Base-by-base conservation (phyloP, 2,113 vertebrate species). In the Turdus rufiventris region DNA sequence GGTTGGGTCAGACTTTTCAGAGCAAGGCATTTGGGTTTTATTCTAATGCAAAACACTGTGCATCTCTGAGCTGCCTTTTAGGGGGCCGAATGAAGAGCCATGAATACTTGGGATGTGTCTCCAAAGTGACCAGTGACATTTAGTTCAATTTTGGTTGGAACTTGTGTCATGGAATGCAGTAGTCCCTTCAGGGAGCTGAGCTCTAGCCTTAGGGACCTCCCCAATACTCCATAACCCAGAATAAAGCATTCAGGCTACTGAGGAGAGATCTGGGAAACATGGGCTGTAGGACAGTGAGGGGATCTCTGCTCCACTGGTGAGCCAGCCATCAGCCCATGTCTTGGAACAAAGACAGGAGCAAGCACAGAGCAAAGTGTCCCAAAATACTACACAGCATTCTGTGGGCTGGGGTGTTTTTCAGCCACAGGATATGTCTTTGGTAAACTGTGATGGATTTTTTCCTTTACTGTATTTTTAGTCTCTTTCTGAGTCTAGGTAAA, bases 331-430 rank as follows among this genome's bases (percentile, higher is more conserved):
- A 79, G 43, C 48, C 81, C 33, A 5, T 47, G 42, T 20, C 66
- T 38, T 7, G 33, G 48, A 71, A 42, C 56, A 51, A 73, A 57
- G 54, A 18, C 31, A 72, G 26, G 58, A 72, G 36, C 8, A 17
- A 54, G 18, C 20, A 21, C 11, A 9, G 6, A 34, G 47, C 15
- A 13, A 45, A 8, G 26, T 12, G 20, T 54, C 33, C 34, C 40
- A 45, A 66, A 8, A 23, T 63, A 40, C 20, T 47, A 18, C 12
- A 3, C 13, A 51, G 45, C 28, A 14, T 33, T 74, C 26, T 54
- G 33, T 0, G 2, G 25, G 12, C 19, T 1, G 3, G 10, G 14
- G 21, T 0, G 0, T 42, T 70, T 92, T 77, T 47, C 20, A 38
- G 1, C 5, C 8, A 11, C 42, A 36, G 18, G 11, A 56, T n/a